These are phyloP conservation scores for Circaetus gallicus DNA, from an alignment of 2,113 vertebrate genomes.

Conservation along the genomic window DNA sequence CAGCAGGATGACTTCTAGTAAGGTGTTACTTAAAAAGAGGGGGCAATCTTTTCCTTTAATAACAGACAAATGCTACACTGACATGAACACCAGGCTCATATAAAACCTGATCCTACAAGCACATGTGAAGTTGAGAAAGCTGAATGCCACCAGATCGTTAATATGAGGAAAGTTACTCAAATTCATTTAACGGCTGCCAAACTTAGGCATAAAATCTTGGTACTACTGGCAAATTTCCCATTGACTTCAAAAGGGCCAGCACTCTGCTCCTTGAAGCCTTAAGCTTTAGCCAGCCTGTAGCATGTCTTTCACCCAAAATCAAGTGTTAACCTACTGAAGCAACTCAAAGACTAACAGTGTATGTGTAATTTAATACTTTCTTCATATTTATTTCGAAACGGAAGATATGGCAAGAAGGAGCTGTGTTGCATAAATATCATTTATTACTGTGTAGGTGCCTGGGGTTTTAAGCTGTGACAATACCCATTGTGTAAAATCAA, in stretches of 20 bases:
- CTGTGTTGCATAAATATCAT: background rate
- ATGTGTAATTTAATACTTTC: background rate
- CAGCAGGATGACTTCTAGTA: background rate
- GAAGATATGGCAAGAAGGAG: background rate
- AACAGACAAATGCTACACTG: background rate
- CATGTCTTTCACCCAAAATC: background rate
- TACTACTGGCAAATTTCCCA: background rate
- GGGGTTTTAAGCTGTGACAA: background rate
- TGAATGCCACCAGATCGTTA: background rate
- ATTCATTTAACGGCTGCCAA: background rate
- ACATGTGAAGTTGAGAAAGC: background rate
- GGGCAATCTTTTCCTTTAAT: background rate
- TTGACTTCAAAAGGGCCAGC: background rate
- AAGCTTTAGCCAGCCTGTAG: background rate
- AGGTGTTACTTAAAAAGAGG: background rate
- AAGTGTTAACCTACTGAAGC: background rate
- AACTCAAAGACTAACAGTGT: background rate
- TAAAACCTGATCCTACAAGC: background rate
- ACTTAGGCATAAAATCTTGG: background rate
- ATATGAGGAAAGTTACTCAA: background rate
- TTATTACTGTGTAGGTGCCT: background rate
- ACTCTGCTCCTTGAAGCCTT: background rate
- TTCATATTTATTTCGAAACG: background rate
- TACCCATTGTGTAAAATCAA: background rate
- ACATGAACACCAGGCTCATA: background rate